Percentiles rank a stretch among this genome's conserved stretches.
Conservation (phyloP, 2,888 invertebrate genomes). For the Epirrhoe tristata region DNA sequence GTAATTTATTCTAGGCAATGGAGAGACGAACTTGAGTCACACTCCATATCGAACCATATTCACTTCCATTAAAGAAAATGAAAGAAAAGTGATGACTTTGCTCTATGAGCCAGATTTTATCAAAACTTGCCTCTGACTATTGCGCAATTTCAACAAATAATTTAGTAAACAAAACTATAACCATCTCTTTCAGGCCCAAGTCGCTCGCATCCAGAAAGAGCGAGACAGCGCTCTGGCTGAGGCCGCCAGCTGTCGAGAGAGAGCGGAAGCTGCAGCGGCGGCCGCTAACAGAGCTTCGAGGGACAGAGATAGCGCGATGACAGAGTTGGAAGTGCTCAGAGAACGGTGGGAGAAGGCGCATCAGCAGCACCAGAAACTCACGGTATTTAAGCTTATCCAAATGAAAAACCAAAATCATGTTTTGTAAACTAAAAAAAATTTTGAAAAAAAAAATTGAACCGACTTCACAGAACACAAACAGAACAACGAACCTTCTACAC, state of each 20-base stretch:
- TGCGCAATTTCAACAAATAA: no score
- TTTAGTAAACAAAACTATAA: background rate
- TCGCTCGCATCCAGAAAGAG: slow-evolving; percentile 94
- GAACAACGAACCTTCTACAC: no score
- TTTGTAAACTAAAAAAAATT: no score
- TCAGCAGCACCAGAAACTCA: slow-evolving; percentile 92
- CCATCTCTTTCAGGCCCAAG: slow-evolving; percentile 85
- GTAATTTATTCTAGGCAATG: background rate
- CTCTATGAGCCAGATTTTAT: no score
- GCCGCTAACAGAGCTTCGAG: slow-evolving; percentile 93
- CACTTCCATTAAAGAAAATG: no score
- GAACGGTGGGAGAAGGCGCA: slow-evolving; percentile 96
- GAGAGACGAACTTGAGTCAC: no score
- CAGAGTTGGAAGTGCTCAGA: slow-evolving; percentile 94
- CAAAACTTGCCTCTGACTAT: no score
- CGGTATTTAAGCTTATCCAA: slow-evolving; percentile 73
- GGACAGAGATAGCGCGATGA: slow-evolving; percentile 93
- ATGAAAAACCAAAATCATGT: no score
- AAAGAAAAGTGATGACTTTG: no score
- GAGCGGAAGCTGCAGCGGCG: slow-evolving; percentile 92
- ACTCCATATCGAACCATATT: no score
- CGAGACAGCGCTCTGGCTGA: slow-evolving; percentile 93
- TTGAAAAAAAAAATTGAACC: no score
- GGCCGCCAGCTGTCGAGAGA: slow-evolving; percentile 92
- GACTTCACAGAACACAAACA: no score